phyloP scores from a whole-genome alignment of 2,888 invertebrate genomes.

The Athalia rosae region DNA sequence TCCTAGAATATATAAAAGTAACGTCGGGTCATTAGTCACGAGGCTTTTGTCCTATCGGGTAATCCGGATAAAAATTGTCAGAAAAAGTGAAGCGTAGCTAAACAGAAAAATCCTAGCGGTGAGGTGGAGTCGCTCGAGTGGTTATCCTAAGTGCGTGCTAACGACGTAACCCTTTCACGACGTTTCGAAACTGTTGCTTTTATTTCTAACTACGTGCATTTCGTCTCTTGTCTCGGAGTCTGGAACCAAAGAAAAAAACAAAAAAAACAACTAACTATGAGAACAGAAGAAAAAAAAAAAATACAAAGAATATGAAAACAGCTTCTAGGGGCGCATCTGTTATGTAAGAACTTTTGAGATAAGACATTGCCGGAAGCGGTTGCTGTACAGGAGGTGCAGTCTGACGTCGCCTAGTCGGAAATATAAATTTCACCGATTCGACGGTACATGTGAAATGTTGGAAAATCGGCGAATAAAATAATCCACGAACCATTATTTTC shows the following conservation, averaged over 20 bases:
- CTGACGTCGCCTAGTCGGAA: too few species aligned
- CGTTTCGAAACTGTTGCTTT: constrained; percentile 17
- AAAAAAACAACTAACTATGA: constrained; percentile 30
- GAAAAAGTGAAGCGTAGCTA: constrained; percentile 15
- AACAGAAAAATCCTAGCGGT: constrained; percentile 9
- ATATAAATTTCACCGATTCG: background rate
- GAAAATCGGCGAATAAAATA: too few species aligned
- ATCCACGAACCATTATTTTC: too few species aligned
- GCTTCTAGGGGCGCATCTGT: constrained; percentile 14
- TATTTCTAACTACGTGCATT: constrained; percentile 38
- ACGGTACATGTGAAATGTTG: background rate
- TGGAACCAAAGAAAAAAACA: background rate
- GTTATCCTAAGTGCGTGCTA: constrained; percentile 49
- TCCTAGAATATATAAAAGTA: constrained; percentile 11
- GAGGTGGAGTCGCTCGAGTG: constrained; percentile 30
- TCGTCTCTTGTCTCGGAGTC: constrained; percentile 17
- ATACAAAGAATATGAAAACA: too few species aligned
- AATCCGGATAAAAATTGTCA: constrained; percentile 21
- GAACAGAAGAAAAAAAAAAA: too few species aligned
- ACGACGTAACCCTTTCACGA: constrained; percentile 49
- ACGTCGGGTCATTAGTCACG: background rate
- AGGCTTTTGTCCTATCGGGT: constrained; percentile 20
- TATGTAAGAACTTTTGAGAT: constrained; percentile 24
- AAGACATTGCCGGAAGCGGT: background rate
- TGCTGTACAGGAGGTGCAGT: background rate